phyloP scores from a whole-genome alignment of 1,140 invertebrate species.

The Drosophila athabasca region DNA sequence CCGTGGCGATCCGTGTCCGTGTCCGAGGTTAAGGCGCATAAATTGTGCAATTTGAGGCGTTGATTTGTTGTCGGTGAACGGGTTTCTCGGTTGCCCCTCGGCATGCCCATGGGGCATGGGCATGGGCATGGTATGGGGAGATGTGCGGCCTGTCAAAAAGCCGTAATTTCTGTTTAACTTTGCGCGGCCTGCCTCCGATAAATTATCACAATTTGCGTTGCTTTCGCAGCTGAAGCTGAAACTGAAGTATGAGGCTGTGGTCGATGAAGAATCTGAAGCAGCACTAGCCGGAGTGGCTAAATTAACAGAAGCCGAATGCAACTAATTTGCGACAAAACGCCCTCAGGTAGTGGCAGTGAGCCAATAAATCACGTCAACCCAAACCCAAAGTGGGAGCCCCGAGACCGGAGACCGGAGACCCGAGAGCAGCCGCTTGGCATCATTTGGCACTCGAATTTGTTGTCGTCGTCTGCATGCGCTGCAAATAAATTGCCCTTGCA shows the following conservation, averaged over 20 bases:
- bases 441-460: constrained; percentile 81
- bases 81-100: constrained; percentile 25
- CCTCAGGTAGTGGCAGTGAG: constrained; percentile 71
- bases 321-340: constrained; percentile 82
- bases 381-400: constrained; percentile 66
- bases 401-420: constrained; percentile 13
- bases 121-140: background rate
- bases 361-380: constrained; percentile 79
- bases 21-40: constrained; percentile 62
- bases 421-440: constrained; percentile 54
- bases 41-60: constrained; percentile 74
- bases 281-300: constrained; percentile 45
- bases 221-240: constrained; percentile 41
- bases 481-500: constrained; percentile 72
- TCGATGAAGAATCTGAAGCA: constrained; percentile 6
- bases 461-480: constrained; percentile 74
- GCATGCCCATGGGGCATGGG: too few relatives aligned
- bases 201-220: constrained; percentile 82
- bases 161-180: constrained; percentile 78
- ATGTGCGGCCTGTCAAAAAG: constrained; percentile 50
- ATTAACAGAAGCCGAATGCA: constrained; percentile 82
- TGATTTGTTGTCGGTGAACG: constrained; percentile 63
- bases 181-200: constrained; percentile 64
- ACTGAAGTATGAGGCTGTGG: background rate
- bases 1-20: constrained; percentile 7